Evolutionary conservation across 2,888 invertebrate species (phyloP).

Genomic region (Drosophila neotestacea): DNA sequence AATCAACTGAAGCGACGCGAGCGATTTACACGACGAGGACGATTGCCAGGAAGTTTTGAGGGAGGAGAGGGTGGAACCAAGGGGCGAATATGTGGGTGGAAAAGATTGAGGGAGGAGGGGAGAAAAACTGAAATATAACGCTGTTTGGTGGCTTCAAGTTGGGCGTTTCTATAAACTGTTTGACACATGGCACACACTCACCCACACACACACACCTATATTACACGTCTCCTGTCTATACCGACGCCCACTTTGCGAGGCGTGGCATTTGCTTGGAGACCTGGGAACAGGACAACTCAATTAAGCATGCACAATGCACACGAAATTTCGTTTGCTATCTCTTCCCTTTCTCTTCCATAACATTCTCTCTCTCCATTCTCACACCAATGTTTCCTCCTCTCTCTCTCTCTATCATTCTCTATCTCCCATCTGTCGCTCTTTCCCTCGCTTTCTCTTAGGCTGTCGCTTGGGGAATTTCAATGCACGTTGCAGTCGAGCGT

Average conservation of each 20-base stretch:
- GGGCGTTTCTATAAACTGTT: constrained; percentile 65
- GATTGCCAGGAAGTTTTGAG: constrained; percentile 17
- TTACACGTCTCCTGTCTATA: constrained; percentile 1
- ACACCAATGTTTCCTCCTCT: background rate
- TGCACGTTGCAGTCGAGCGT: constrained; percentile 60
- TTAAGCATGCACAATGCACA: constrained; percentile 80
- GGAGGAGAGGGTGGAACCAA: background rate
- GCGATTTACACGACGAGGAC: constrained; percentile 58
- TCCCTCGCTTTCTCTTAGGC: background rate
- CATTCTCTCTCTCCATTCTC: background rate
- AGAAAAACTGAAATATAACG: constrained; percentile 14
- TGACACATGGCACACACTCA: constrained; percentile 56
- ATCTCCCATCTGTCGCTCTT: background rate
- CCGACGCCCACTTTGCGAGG: constrained; percentile 37
- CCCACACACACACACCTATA: constrained; percentile 6
- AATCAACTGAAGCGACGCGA: constrained; percentile 69
- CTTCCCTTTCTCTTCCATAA: background rate
- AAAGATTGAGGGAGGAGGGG: background rate
- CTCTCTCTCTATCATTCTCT: background rate
- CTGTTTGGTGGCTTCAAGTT: constrained; percentile 16
- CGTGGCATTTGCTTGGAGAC: constrained; percentile 28
- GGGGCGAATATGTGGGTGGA: background rate
- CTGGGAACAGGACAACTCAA: constrained; percentile 64
- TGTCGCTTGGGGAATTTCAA: constrained; percentile 53
- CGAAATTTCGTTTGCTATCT: constrained; percentile 63